Conservation (phyloP, 2,888 invertebrate species). For the Iphiclides podalirius region DNA sequence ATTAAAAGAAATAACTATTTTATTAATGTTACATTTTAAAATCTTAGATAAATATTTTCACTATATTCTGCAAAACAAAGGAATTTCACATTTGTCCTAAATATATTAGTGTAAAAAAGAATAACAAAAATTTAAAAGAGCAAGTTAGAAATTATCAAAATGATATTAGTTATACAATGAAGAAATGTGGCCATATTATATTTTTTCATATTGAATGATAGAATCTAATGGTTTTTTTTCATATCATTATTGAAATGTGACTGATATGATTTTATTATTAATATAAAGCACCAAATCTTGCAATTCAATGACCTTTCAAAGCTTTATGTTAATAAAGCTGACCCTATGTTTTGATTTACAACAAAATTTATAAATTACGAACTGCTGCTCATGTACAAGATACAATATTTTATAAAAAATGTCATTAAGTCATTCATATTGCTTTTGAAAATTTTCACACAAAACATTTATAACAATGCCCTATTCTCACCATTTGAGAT, state of each 20-base stretch:
- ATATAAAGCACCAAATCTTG: no score
- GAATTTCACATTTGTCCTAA: not conserved
- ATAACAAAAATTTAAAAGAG: not conserved
- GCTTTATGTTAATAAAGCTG: no score
- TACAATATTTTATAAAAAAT: no score
- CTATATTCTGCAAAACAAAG: not conserved
- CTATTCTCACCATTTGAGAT: not conserved
- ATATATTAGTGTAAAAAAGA: not conserved
- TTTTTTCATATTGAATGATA: no score
- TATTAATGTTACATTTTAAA: not conserved
- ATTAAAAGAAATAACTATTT: conserved; percentile 29
- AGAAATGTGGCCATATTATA: no score
- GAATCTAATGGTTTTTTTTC: no score
- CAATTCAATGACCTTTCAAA: no score
- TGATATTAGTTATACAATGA: no score
- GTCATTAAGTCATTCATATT: not conserved
- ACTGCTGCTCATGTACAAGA: not conserved
- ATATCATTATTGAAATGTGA: no score
- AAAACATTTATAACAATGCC: not conserved
- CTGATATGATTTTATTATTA: not conserved
- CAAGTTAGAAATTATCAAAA: no score
- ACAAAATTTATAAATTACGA: no score
- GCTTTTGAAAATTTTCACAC: not conserved
- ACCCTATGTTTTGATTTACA: no score
- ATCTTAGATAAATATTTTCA: not conserved